A percentile compares a stretch with the other conserved stretches of the same genome.
phyloP scores from a whole-genome alignment of 2,113 vertebrate genomes.

The Gambusia affinis region DNA sequence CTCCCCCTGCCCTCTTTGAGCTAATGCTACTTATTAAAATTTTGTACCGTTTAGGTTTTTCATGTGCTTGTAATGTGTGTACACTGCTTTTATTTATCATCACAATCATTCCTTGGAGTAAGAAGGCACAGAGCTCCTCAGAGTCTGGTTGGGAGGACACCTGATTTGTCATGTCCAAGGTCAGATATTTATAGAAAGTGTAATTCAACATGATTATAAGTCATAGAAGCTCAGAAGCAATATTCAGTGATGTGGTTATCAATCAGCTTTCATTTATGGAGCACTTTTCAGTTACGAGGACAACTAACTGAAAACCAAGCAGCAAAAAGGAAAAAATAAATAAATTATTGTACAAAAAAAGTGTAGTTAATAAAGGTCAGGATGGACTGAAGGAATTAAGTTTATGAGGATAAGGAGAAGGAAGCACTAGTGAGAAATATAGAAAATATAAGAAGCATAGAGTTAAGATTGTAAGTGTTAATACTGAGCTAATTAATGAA shows the following conservation, averaged over 20 bases:
- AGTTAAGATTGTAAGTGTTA: background rate
- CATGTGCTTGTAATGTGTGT: too few relatives aligned
- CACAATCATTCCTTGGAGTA: too few relatives aligned
- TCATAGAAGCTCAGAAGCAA: background rate
- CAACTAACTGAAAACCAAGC: too few relatives aligned
- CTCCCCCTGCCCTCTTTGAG: too few relatives aligned
- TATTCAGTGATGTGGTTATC: background rate
- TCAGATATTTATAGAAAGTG: background rate
- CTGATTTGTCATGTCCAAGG: background rate
- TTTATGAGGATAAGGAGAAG: background rate
- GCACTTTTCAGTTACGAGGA: too few relatives aligned
- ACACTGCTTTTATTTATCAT: too few relatives aligned
- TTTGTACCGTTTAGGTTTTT: too few relatives aligned
- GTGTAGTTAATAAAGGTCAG: background rate
- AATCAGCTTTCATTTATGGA: background rate
- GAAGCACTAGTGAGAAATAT: background rate
- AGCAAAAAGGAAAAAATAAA: fast-evolving
- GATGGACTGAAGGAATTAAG: background rate
- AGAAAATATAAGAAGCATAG: too few relatives aligned
- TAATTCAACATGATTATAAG: background rate
- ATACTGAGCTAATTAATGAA: background rate
- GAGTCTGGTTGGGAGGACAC: background rate
- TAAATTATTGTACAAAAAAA: background rate
- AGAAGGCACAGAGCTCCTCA: too few relatives aligned
- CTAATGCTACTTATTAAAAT: too few relatives aligned